Evolutionary conservation across 1,140 invertebrate genomes (phyloP).

Genomic region (Patella vulgata): DNA sequence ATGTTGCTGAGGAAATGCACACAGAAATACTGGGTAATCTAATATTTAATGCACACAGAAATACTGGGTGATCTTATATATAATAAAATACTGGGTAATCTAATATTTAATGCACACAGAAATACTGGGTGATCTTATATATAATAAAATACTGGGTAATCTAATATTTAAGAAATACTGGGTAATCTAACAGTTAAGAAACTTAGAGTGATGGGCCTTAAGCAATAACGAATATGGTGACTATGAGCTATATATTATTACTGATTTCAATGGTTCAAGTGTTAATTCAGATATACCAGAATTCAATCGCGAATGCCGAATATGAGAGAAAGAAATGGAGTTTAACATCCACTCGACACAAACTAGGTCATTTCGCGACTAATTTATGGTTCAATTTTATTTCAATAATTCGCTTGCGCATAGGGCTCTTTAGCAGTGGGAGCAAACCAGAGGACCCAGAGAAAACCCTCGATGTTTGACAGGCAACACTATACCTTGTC

Average conservation of each 20-base stretch:
- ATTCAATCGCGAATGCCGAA: not conserved
- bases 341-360: too few species aligned
- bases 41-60: not conserved
- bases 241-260: not conserved
- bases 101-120: not conserved
- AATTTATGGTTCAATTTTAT: too few species aligned
- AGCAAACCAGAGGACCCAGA: too few species aligned
- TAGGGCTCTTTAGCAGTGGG: too few species aligned
- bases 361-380: too few species aligned
- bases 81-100: conserved; percentile 73
- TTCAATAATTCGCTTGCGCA: too few species aligned
- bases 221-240: not conserved
- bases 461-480: too few species aligned
- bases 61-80: too few species aligned
- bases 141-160: conserved; percentile 73
- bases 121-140: too few species aligned
- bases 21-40: conserved; percentile 77
- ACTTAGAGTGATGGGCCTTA: conserved; percentile 28
- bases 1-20: conserved; percentile 78
- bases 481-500: too few species aligned
- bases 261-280: not conserved
- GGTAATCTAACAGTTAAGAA: too few species aligned
- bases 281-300: not conserved
- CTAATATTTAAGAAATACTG: not conserved
- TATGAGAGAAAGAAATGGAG: not conserved